These are phyloP conservation scores for Sprattus sprattus DNA, from an alignment of 2,113 vertebrate genomes.

Conservation along the genomic window DNA sequence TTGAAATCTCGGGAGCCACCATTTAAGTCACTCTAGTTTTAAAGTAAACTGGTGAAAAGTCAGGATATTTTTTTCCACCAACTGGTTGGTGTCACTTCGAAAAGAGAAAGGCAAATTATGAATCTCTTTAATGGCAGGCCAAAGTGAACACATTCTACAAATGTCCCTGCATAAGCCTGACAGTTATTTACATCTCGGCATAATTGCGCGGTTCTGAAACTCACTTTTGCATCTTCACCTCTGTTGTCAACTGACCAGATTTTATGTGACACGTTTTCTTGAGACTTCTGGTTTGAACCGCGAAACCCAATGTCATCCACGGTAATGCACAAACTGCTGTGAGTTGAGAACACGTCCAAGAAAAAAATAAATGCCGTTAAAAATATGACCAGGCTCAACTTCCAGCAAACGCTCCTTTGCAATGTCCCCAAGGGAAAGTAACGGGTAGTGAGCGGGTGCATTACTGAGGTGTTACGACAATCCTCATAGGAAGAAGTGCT, in stretches of 20 bases:
- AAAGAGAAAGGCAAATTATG: background rate
- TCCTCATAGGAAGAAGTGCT: background rate
- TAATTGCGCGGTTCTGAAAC: background rate
- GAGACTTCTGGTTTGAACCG: background rate
- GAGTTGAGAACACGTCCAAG: slow-evolving; percentile 43
- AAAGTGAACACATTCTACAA: background rate
- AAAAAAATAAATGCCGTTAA: slow-evolving; percentile 45
- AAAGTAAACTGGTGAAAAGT: too few relatives aligned
- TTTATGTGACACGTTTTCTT: background rate
- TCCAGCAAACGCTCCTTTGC: slow-evolving; percentile 34
- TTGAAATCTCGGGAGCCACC: too few relatives aligned
- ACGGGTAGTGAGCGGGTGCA: background rate
- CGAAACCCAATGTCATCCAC: background rate
- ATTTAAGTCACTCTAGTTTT: too few relatives aligned
- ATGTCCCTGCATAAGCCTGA: background rate
- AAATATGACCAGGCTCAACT: slow-evolving; percentile 36
- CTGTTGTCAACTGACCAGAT: background rate
- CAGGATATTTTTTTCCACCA: too few relatives aligned
- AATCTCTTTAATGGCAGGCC: background rate
- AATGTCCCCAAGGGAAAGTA: slow-evolving; percentile 30
- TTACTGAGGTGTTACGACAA: background rate
- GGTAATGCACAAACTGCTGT: slow-evolving; percentile 12
- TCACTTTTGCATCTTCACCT: background rate
- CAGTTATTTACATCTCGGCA: background rate
- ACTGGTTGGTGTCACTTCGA: background rate